Evolutionary conservation across 2,113 vertebrate species (phyloP).

Genomic region (Callocephalon fimbriatum): DNA sequence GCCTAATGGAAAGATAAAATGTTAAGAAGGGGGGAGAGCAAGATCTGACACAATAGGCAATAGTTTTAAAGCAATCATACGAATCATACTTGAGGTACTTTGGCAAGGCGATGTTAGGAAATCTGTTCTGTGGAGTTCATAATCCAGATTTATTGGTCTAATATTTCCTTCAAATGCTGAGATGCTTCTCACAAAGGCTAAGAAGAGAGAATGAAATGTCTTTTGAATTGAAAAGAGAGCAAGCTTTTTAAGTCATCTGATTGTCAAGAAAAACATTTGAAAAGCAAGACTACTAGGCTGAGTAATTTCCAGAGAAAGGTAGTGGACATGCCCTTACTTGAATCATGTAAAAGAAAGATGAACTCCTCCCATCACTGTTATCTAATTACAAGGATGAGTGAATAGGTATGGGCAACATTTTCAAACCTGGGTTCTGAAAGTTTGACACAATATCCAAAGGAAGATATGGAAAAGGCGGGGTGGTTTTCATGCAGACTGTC

Average conservation of each 20-base stretch:
- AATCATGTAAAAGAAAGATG: constrained; percentile 27
- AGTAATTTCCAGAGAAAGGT: constrained; percentile 52
- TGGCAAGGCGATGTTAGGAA: background rate
- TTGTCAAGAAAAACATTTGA: constrained; percentile 8
- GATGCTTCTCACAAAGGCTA: background rate
- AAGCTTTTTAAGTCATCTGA: background rate
- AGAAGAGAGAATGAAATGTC: background rate
- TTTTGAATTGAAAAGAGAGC: background rate
- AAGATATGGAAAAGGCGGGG: background rate
- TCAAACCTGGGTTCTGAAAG: constrained; percentile 26
- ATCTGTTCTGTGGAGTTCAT: background rate
- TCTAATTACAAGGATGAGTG: constrained; percentile 72
- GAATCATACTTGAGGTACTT: background rate
- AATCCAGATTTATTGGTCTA: background rate
- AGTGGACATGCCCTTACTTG: constrained; percentile 52
- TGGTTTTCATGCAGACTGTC: background rate
- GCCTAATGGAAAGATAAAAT: background rate
- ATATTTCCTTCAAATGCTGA: background rate
- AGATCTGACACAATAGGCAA: background rate
- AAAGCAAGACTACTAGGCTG: constrained; percentile 14
- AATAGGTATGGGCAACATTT: constrained; percentile 62
- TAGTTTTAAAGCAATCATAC: background rate
- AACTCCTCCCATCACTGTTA: constrained; percentile 66
- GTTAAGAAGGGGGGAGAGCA: background rate
- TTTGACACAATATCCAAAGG: constrained; percentile 55